Evolutionary conservation across 2,113 vertebrate species (phyloP), one percentile per base, ranked within the genome.

Genomic region (Xenus cinereus): DNA sequence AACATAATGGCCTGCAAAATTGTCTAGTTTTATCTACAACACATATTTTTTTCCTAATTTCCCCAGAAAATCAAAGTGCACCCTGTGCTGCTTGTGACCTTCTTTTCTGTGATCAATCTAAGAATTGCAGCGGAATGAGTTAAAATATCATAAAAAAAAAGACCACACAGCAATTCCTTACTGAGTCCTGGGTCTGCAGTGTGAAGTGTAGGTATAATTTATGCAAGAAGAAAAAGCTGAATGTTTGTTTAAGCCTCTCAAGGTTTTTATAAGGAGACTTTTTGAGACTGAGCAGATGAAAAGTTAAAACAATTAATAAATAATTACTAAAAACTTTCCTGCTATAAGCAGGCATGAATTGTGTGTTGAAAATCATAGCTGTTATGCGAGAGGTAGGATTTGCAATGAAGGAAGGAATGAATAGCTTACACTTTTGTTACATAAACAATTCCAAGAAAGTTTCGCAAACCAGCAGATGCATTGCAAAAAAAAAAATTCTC

Each of bases 221-320:
- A 69, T 88, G 54, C 82, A 93, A 73, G 62, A 86, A 83, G 10
- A 68, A 89, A 48, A 92, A 67, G 22, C 4, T 76, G 9, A 53
- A 37, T 50, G 32, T 76, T 95, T 71, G 26, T 94, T 94, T 74
- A 90, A 96, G n/a, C 4, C 39, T 7, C 41, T 88, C 27, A 41
- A 67, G 56, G 32, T 69, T 92, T 91, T 84, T 59, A 4, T 51
- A 63, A 71, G 16, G 56, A 91, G 94, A 79, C 7, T 3, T 54
- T 82, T 69, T 66, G 37, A 85, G 16, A 69, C 10, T 39, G 51
- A 78, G 59, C 41, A 90, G 63, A 80, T 63, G 72, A 92, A 80
- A 88, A 86, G 23, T 88, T 63, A 51, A 90, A 86, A 28, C 21
- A 88, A 63, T 90, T 67, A 71, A 81, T 95, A 90, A 91, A 94